Base-by-base conservation (phyloP, 2,888 invertebrate genomes). In the Dasysyrphus tricinctus region DNA sequence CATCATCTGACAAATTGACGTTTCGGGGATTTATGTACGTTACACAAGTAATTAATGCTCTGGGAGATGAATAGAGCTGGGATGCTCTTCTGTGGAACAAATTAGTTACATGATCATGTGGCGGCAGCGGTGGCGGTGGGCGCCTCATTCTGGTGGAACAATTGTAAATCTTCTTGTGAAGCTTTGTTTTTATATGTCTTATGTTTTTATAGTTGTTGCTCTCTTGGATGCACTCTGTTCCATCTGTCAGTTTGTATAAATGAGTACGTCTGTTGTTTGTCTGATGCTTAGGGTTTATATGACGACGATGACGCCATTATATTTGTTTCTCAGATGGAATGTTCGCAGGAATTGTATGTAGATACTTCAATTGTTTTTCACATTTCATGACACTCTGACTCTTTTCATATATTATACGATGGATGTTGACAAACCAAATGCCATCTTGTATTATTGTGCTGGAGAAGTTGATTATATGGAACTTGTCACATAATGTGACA, bases 401-500 rank as follows among this genome's bases (percentile, higher is more conserved):
- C 6, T 34, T 37, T 19, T 16, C 1, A n/a, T n/a, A n/a, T n/a
- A n/a, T n/a, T 37, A 47, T 76, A 9, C 19, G 49, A 47, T 42
- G 24, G 3, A 49, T 70, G 57, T 39, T 61, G 77, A 77, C 81
- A 81, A 65, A 65, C 65, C 57, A 57, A 54, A 61, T 16, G 47
- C 47, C 54, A 61, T 56, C 54, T 69, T 69, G 39, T 19, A 42
- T 44, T 75, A 29, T 57, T n/a, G 65, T 70, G 24, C 24, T 24
- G 75, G 80, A 80, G 63, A 59, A 77, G 89, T 90, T 91, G 92
- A 90, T 91, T 92, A 14, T 32, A 92, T 92, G 92, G 91, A 90
- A 91, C 90, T 90, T 91, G 91, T 92, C 91, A 90, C 88, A 89
- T 88, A 89, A 90, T 90, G 89, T 91, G 92, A 92, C 92, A 91